A percentile compares a stretch with the other conserved stretches of the same genome.
Evolutionary conservation across 2,113 vertebrate species (phyloP).

Genomic region (Perca schrenkii): DNA sequence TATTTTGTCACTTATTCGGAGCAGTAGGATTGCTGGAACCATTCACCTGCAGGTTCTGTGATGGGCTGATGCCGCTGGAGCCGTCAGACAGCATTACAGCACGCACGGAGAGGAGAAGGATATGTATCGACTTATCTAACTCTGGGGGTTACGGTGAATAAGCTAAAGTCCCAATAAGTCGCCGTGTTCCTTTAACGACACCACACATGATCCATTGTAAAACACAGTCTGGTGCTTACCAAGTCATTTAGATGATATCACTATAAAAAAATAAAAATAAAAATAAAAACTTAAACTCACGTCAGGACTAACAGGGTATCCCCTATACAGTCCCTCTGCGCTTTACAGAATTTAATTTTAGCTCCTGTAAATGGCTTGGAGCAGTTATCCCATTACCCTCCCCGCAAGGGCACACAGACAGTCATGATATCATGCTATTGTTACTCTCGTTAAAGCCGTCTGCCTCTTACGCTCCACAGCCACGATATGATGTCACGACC

Average conservation of each 20-base stretch:
- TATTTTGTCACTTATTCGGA: too few species aligned
- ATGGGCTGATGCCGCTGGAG: too few species aligned
- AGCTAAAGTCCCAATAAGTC: too few species aligned
- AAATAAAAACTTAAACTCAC: background rate
- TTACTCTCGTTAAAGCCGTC: constrained; percentile 71
- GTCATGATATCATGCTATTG: constrained; percentile 71
- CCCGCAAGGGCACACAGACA: constrained; percentile 66
- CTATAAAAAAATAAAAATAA: background rate
- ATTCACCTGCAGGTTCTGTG: too few species aligned
- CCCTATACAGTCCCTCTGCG: constrained; percentile 27
- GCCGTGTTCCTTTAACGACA: too few species aligned
- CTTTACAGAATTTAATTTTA: constrained; percentile 43
- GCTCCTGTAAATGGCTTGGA: constrained; percentile 65
- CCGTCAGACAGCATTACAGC: too few species aligned
- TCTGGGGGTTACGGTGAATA: too few species aligned
- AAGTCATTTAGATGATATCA: constrained; percentile 8
- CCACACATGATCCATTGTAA: background rate
- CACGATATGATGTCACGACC: constrained; percentile 62
- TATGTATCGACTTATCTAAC: too few species aligned
- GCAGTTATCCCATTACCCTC: constrained; percentile 68
- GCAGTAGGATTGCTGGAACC: too few species aligned
- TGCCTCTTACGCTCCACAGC: constrained; percentile 37
- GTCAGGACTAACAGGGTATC: constrained; percentile 25
- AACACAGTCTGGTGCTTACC: background rate
- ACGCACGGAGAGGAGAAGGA: too few species aligned